Evolutionary conservation across 2,113 vertebrate species (phyloP), one percentile per base, ranked within the genome.

Genomic region (Catharus fuscescens): DNA sequence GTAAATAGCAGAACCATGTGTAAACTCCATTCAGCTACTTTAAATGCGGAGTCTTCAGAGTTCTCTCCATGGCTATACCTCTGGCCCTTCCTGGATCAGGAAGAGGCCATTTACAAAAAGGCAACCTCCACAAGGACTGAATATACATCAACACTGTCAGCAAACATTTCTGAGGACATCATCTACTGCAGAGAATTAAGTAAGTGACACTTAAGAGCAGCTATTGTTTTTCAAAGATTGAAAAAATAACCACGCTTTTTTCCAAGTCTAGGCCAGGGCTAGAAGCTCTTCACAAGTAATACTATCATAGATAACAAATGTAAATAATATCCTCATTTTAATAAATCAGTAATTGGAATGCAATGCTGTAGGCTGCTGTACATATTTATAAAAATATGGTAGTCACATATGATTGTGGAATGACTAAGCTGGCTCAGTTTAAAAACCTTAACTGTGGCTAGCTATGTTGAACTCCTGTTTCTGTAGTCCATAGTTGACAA

Each of bases 91-190:
- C 76, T 82, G 36, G 38, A 16, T 76, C 31, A 65, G 76, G 74
- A 90, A 32, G 36, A 70, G 76, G 79, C 87, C 42, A 3, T 91
- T 93, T 82, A 61, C 47, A 48, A 83, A 88, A 74, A 79, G 36
- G 26, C 14, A 19, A 32, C 61, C 24, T 71, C 47, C 42, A 14
- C 8, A 70, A 74, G 47, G 81, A 36, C 47, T 59, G 53, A 62
- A 36, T 24, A 45, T 14, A 57, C n/a, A 65, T 59, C 80, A 62
- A 52, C 62, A 67, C 18, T 57, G 45, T 5, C 74, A 73, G 70
- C 70, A 81, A 73, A 78, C n/a, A 18, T 81, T 64, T 78, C 40
- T 80, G 73, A 88, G 56, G 79, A 25, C 6, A 73, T 15, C 47
- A 72, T 18, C 45, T 88, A 73, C 74, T 78, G 50, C 6, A 81